Evolutionary conservation across 2,113 vertebrate genomes (phyloP).

Genomic region (Centropus unirufus): DNA sequence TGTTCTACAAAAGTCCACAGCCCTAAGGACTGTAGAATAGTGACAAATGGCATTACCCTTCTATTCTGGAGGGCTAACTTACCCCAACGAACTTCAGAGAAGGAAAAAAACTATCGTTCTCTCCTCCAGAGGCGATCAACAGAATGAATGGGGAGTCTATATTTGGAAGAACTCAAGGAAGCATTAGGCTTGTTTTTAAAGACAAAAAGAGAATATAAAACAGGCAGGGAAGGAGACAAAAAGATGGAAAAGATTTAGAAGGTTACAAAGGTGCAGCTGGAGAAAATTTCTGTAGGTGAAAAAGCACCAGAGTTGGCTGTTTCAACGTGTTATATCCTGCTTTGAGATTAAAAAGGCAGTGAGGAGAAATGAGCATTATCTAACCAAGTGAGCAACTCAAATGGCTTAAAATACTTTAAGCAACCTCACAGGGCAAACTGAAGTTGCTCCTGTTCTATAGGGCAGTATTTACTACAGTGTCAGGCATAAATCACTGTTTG

Average conservation of each 20-base stretch:
- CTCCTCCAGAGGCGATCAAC: neutral
- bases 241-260: neutral
- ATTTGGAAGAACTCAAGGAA: neutral
- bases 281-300: neutral
- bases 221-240: neutral
- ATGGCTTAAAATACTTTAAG: neutral
- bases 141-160: neutral
- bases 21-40: neutral
- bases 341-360: neutral
- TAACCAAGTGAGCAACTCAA: neutral
- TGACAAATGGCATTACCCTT: neutral
- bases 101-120: neutral
- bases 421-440: neutral
- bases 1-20: neutral
- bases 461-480: neutral
- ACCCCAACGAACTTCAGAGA: neutral
- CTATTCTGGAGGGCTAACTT: neutral
- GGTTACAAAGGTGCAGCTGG: neutral
- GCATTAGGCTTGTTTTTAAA: neutral
- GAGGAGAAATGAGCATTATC: neutral
- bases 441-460: neutral
- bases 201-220: neutral
- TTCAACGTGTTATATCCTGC: neutral
- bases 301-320: neutral
- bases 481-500: neutral